Percentiles rank a stretch among this genome's conserved stretches.
Conservation (phyloP, 92 coral and sea anemone genomes). For the Blastomussa wellsi region DNA sequence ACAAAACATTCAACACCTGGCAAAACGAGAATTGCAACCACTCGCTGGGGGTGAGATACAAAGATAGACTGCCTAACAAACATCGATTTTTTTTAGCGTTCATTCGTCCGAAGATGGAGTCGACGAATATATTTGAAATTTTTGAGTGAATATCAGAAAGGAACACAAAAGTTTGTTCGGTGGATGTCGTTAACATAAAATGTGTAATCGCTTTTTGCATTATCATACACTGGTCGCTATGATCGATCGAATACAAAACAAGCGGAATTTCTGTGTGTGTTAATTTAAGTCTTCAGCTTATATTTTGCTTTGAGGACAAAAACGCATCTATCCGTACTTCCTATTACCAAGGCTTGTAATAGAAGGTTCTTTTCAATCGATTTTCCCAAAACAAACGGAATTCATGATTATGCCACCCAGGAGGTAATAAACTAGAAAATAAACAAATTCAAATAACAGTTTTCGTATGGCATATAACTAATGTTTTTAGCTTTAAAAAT, state of each 20-base stretch:
- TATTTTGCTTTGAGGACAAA: not conserved
- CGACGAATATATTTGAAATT: not conserved
- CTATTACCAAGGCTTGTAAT: slow-evolving; percentile 16
- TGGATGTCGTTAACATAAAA: slow-evolving; percentile 1
- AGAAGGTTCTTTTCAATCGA: slow-evolving; percentile 29
- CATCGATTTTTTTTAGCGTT: not conserved
- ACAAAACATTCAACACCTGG: slow-evolving; percentile 37
- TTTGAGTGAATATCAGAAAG: not conserved
- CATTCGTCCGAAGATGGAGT: not conserved
- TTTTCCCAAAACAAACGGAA: slow-evolving; percentile 45
- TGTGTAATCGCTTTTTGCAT: slow-evolving; percentile 19
- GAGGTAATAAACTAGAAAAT: slow-evolving; percentile 23
- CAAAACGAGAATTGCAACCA: slow-evolving; percentile 28
- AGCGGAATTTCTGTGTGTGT: slow-evolving; percentile 1
- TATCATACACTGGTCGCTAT: slow-evolving; percentile 1
- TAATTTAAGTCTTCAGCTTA: not conserved
- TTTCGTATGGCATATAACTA: slow-evolving; percentile 17
- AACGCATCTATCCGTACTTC: slow-evolving; percentile 1
- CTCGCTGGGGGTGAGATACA: slow-evolving; percentile 41
- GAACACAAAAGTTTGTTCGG: not conserved
- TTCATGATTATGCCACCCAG: slow-evolving; percentile 30
- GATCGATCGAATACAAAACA: slow-evolving; percentile 25
- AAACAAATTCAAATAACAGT: slow-evolving; percentile 35
- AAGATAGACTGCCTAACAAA: slow-evolving; percentile 25
- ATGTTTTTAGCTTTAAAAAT: not conserved